Base-by-base conservation (phyloP, 37 sponge, comb jelly and placozoan genomes). In the Theonella swinhoei region DNA sequence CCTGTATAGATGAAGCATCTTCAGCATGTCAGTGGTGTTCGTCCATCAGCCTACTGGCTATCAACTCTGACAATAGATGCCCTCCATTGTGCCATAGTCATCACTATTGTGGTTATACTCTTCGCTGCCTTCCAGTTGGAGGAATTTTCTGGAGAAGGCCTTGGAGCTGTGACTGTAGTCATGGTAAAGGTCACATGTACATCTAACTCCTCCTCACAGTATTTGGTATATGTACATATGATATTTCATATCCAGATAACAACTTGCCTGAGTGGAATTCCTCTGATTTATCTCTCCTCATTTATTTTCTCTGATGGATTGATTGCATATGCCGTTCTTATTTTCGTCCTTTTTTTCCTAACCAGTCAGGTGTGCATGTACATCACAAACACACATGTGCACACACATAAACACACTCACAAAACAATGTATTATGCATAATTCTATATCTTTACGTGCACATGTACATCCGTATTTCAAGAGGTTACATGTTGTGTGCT, bases 11-110 rank as follows among this genome's bases (percentile, higher is more conserved):
- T 92, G 28, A 98, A 96, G 77, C 99, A 98, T 66, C 75, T 98
- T 1, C 99, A 98, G 87, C 89, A 89, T 83, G 91, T 96, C 17
- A 91, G 95, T 80, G 97, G 97, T 47, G 95, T 98, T 19, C 74
- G 86, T 41, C 29, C 91, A 19, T 62, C 75, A 60, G 81, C 83
- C 54, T 98, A 91, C 78, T 98, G 99, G 99, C 25, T 90, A 58
- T 79, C 91, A 24, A 88, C 89, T 17, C 89, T 91, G 71, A 33
- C 64, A 0, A 96, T 95, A 95, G 99, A 98, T 68, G 70, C 94
- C 26, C 39, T 94, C 79, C 96, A 92, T 79, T 89, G 79, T 39
- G 33, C 89, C 24, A 42, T 87, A 2, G 85, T 93, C 17, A 47
- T 91, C 70, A n/a, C 92, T 8, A 4, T 88, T 38, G 59, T 90